phyloP scores from a whole-genome alignment of 2,113 vertebrate species.

The Melanerpes formicivorus region DNA sequence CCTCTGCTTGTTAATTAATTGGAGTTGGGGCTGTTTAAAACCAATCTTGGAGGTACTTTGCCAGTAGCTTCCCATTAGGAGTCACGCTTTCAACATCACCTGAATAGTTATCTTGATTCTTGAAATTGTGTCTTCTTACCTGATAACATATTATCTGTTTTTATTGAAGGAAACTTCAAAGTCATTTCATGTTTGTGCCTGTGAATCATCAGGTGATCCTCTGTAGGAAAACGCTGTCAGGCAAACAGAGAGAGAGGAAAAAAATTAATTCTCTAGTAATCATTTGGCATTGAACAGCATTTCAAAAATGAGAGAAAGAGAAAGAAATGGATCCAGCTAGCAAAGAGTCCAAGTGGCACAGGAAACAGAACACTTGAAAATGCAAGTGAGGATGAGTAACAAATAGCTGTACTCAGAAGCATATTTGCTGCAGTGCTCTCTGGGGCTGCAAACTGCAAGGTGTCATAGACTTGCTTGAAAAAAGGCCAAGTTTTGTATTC shows the following conservation, averaged over 20 bases:
- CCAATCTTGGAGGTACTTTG: constrained; percentile 19
- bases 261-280: constrained; percentile 71
- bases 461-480: background rate
- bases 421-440: background rate
- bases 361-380: constrained; percentile 49
- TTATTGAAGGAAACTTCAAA: constrained; percentile 98
- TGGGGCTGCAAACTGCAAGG: background rate
- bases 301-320: constrained; percentile 34
- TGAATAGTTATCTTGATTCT: constrained; percentile 26
- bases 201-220: constrained; percentile 99
- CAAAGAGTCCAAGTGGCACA: constrained; percentile 40
- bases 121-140: constrained; percentile 81
- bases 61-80: constrained; percentile 44
- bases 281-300: constrained; percentile 56
- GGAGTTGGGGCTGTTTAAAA: background rate
- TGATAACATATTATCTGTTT: constrained; percentile 98
- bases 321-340: constrained; percentile 43
- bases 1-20: constrained; percentile 25
- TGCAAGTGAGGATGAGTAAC: constrained; percentile 3
- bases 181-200: constrained; percentile 99
- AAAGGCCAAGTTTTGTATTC: background rate
- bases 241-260: constrained; percentile 53
- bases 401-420: background rate
- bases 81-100: constrained; percentile 33
- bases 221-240: constrained; percentile 94